Evolutionary conservation across 2,113 vertebrate genomes (phyloP).

Genomic region (Saccopteryx bilineata): DNA sequence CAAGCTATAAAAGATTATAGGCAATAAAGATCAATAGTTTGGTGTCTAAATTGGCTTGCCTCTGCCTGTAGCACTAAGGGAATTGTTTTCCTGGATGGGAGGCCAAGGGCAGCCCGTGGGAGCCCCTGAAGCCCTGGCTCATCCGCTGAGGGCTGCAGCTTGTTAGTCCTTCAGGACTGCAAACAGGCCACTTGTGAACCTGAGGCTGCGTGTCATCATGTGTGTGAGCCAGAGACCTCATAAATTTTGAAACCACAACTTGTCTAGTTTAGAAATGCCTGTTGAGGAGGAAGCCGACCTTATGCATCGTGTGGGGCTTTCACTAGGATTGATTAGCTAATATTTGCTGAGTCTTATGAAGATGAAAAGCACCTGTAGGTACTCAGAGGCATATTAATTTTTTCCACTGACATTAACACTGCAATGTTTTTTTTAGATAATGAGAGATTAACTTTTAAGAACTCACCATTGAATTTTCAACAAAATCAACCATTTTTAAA

Average conservation of each 20-base stretch:
- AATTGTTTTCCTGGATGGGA: background rate
- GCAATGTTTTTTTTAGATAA: constrained; percentile 47
- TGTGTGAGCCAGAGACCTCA: background rate
- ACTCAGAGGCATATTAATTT: constrained; percentile 30
- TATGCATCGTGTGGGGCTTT: background rate
- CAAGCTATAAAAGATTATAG: background rate
- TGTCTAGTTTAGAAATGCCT: constrained; percentile 59
- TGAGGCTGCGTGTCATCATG: constrained; percentile 46
- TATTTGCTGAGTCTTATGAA: constrained; percentile 66
- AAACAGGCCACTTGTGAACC: background rate
- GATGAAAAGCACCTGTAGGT: constrained; percentile 10
- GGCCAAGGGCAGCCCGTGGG: background rate
- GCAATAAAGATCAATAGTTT: background rate
- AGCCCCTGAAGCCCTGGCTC: background rate
- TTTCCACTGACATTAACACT: constrained; percentile 35
- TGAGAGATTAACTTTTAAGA: constrained; percentile 43
- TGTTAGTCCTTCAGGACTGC: background rate
- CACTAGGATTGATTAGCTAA: constrained; percentile 65
- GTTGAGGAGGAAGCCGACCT: background rate
- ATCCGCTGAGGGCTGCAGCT: background rate
- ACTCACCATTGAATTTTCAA: constrained; percentile 12
- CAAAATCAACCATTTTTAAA: background rate
- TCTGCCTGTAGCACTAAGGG: background rate
- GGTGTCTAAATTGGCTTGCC: background rate
- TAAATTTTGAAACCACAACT: constrained; percentile 45